Evolutionary conservation across 2,888 invertebrate species (phyloP).

Genomic region (Nyleta sp.): DNA sequence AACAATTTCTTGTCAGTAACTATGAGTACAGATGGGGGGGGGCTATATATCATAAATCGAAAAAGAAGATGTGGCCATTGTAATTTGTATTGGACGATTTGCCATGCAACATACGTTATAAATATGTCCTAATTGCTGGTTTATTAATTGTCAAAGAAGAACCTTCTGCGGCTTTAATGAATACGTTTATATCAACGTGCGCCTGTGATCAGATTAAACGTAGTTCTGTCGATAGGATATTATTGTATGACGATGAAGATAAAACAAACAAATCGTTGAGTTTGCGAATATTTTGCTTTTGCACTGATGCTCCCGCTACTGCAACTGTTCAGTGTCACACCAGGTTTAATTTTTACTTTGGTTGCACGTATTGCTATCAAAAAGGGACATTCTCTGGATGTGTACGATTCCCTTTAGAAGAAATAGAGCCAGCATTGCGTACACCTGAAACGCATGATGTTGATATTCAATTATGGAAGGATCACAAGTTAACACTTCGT

Average conservation of each 20-base stretch:
- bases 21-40: constrained; percentile 1
- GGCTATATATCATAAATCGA: neutral
- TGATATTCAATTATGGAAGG: neutral
- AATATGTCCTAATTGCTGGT: neutral
- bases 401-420: constrained; percentile 16
- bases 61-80: neutral
- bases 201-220: constrained; percentile 1
- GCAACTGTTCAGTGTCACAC: constrained; percentile 4
- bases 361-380: constrained; percentile 25
- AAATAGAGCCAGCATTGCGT: neutral
- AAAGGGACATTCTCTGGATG: constrained; percentile 1
- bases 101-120: constrained; percentile 4
- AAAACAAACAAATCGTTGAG: neutral
- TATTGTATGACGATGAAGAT: neutral
- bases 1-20: neutral
- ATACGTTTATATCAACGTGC: constrained; percentile 3
- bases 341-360: constrained; percentile 21
- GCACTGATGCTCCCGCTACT: constrained; percentile 4
- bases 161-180: neutral
- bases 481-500: neutral
- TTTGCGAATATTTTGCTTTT: constrained; percentile 1
- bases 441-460: constrained; percentile 6
- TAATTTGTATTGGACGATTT: constrained; percentile 3
- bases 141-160: constrained; percentile 10
- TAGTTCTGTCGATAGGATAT: constrained; percentile 4